Evolutionary conservation across 2,888 invertebrate species (phyloP).

Genomic region (Tachystola acroxantha): DNA sequence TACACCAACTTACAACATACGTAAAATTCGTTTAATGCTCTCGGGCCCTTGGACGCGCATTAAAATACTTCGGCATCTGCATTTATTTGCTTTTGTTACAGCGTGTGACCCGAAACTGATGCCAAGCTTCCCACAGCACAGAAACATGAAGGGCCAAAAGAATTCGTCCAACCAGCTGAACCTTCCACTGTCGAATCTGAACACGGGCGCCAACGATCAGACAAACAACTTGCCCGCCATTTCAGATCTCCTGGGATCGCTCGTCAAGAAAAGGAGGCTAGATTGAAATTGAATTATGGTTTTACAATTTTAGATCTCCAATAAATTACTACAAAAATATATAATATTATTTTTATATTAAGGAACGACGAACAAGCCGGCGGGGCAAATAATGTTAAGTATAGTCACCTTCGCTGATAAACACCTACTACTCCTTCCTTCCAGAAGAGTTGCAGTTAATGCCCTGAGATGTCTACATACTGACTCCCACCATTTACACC

Average conservation of each 20-base stretch:
- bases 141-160: conserved; percentile 85
- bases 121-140: conserved; percentile 98
- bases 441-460: no score
- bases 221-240: conserved; percentile 88
- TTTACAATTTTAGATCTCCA: conserved; percentile 16
- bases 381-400: no score
- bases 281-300: conserved; percentile 70
- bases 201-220: conserved; percentile 82
- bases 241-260: conserved; percentile 88
- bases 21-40: no score
- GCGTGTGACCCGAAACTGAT: conserved; percentile 98
- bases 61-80: no score
- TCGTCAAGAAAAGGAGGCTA: conserved; percentile 88
- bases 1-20: no score
- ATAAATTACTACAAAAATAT: conserved; percentile 19
- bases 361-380: no score
- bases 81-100: conserved; percentile 68
- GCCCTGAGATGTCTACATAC: no score
- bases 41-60: no score
- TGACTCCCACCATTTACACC: no score
- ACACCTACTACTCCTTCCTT: no score
- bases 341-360: no score
- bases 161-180: conserved; percentile 54
- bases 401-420: no score
- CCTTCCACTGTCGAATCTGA: conserved; percentile 64